Base-by-base conservation (phyloP, 2,797 vertebrate species). In the Mormyrops attenuatus region DNA sequence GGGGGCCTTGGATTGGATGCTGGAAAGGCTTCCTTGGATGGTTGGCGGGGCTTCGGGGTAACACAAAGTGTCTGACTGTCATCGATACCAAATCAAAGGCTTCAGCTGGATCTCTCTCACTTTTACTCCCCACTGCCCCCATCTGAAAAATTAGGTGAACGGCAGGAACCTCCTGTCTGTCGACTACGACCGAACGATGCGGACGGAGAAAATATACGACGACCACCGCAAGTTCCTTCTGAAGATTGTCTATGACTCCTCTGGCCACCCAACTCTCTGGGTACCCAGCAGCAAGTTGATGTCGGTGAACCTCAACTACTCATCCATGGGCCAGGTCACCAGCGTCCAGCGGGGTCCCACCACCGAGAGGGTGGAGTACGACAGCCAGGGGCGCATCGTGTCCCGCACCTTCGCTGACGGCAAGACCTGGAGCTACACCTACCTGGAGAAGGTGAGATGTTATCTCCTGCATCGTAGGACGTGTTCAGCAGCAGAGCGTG, bases 181-280 rank as follows among this genome's bases (percentile, higher is more conserved):
- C 92, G 98, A 99, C 95, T 99, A 99, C 90, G 98, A 99, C 92
- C 97, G 98, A 20, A 95, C 96, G 0, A 95, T 97, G 89, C 95
- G 97, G 93, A 99, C 98, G 15, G 98, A 99, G 92, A 99, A 99
- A 92, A 98, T 99, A 94, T 99, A 99, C 15, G 98, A 99, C 1
- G 98, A 99, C 95, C 98, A 99, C 93, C 96, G 98, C 91, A 99
- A 99, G 94, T 99, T 99, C 91, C 96, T 98, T 84, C 96, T 99
- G 92, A 97, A 98, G 94, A 99, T 99, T 63, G 96, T 97, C 91
- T 99, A 99, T 2, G 98, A 99, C 94, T 95, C 94, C 0, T 97
- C 98, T 0, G 98, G 98, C 20, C 98, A 99, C 92, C 98, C 98
- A 0, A 97, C 97, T 0, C 96, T 99, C 52, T 99, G 98, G 98